Evolutionary conservation across 1,140 invertebrate species (phyloP), one percentile per base, ranked within the genome.

Genomic region (Drosophila tani): DNA sequence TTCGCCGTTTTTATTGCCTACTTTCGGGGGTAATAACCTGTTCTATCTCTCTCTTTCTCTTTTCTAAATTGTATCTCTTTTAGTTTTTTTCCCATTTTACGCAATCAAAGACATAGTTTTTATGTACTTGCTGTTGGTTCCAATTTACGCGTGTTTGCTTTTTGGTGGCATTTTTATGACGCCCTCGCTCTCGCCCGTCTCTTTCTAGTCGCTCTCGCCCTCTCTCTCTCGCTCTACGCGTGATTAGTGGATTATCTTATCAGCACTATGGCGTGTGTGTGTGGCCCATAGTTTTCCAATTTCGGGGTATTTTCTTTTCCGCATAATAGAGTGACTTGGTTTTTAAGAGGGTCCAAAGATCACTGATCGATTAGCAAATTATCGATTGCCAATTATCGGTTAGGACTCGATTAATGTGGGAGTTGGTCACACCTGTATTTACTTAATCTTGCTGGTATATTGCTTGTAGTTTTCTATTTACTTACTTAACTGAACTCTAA

Each of bases 231-330:
- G 35, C 53, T 41, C 47, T 40, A 45, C 11, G 17, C 19, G 56
- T 47, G 63, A 63, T 71, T 67, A 64, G 45, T 59, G 62, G 65
- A 87, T 87, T 87, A 87, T 87, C 83, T 87, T 87, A 87, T 87
- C 83, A 80, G 80, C 53, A 21, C 32, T 58, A 56, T 49, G 68
- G 62, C 21, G n/a, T 70, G 29, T 46, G 27, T 6, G 27, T 7
- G 49, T 58, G 56, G 17, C 29, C 46, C 27, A 56, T 74, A 85
- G 59, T 84, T 74, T 70, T 35, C 50, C 29, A 49, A 41, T 38
- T 35, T 58, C 21, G 11, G 60, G 27, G 12, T 35, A 38, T 71
- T 58, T 49, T 58, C 53, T 27, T 60, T 40, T 40, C 19, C 40
- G 2, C 14, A 27, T 35, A 56, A 38, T 12, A 47, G 12, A 43